Evolutionary conservation across 2,113 vertebrate genomes (phyloP).

Genomic region (Rattus rattus): DNA sequence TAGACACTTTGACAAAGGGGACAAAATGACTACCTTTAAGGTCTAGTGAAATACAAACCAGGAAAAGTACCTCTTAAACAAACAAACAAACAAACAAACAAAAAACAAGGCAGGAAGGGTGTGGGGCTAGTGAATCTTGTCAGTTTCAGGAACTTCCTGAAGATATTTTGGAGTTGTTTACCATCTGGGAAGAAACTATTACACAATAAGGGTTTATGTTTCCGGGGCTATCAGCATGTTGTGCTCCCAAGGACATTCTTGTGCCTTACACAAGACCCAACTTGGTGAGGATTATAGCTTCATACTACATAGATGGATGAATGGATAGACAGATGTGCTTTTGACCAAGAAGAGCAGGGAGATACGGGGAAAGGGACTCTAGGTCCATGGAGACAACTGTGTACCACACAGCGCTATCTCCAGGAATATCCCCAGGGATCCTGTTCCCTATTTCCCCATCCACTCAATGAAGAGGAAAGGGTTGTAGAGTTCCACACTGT

Average conservation of each 20-base stretch:
- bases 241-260: too few relatives aligned
- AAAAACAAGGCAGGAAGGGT: not conserved
- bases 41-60: not conserved
- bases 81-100: not conserved
- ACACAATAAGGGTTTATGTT: not conserved
- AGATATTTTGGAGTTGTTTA: not conserved
- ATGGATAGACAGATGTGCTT: not conserved
- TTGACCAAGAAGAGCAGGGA: not conserved
- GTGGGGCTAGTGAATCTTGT: not conserved
- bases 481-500: too few relatives aligned
- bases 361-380: fast-evolving
- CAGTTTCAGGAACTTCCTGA: not conserved
- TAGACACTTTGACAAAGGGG: not conserved
- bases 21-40: not conserved
- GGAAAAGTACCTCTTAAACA: not conserved
- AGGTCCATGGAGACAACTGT: not conserved
- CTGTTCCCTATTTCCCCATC: not conserved
- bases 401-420: not conserved
- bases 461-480: not conserved
- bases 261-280: not conserved
- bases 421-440: not conserved
- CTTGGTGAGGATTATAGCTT: not conserved
- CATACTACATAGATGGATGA: fast-evolving
- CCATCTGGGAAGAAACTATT: not conserved
- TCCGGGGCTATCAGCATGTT: not conserved